These are phyloP conservation scores for Melanerpes formicivorus DNA, from an alignment of 2,113 vertebrate species.

Conservation along the genomic window DNA sequence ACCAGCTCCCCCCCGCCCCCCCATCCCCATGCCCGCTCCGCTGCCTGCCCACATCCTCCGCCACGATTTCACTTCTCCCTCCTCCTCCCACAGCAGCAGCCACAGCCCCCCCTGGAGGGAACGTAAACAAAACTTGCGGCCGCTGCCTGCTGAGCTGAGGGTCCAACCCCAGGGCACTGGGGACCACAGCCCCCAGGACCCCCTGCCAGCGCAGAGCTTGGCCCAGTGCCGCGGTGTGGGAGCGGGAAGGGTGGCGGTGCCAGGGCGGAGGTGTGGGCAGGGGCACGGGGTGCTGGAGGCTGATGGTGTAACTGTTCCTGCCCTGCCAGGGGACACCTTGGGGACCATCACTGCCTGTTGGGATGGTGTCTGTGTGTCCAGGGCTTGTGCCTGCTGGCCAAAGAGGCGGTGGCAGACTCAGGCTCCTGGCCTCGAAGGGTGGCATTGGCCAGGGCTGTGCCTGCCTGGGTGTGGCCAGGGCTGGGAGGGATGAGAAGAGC, in stretches of 20 bases:
- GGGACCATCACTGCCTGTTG: not conserved
- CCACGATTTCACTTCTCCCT: not conserved
- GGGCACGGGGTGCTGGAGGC: not conserved
- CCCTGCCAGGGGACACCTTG: not conserved
- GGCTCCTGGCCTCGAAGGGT: accelerated
- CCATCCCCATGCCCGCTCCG: accelerated
- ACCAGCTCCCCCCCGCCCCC: no score
- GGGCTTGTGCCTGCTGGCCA: not conserved
- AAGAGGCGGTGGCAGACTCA: accelerated
- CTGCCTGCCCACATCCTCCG: not conserved
- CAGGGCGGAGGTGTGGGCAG: not conserved
- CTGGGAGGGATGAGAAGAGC: not conserved
- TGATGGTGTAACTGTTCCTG: slow-evolving; percentile 10
- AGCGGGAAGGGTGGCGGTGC: not conserved
- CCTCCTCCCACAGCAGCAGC: not conserved
- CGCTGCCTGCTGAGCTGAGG: accelerated
- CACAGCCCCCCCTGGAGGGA: not conserved
- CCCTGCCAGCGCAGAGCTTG: not conserved
- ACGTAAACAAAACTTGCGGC: not conserved
- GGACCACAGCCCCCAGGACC: not conserved
- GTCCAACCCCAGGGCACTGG: not conserved
- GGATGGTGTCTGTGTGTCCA: not conserved
- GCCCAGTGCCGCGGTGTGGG: not conserved
- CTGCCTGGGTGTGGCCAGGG: not conserved
- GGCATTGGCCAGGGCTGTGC: accelerated